Evolutionary conservation across 2,797 vertebrate species (phyloP), one percentile per base, ranked within the genome.

Genomic region (Mormyrops attenuatus): DNA sequence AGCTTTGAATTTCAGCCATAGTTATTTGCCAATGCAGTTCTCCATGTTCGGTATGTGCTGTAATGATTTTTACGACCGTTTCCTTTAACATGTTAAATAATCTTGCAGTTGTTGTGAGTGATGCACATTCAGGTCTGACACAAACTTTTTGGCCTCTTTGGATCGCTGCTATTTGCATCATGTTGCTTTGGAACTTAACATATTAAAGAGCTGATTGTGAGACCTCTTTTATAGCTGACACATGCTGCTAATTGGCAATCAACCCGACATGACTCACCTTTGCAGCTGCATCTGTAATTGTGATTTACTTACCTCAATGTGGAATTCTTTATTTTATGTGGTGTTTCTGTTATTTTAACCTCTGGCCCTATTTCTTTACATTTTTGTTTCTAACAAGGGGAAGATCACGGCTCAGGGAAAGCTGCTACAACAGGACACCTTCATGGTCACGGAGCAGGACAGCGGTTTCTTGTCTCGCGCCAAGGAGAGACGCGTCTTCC

Each of bases 401-500:
- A 97, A 98, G 92, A 94, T 98, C 92, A 98, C 97, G 1, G 96
- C 97, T 90, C 97, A 98, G 93, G 97, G 97, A 88, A 98, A 98
- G 93, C 95, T 98, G 91, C 95, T 98, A 89, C 96, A 97, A 92
- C 97, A 98, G 94, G 97, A 98, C 89, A 98, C 97, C 5, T 98
- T 98, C 92, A 94, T 93, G 41, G 96, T 97, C 60, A 96, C 92
- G 0, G 97, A 98, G 91, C 96, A 96, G 77, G 97, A 97, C 88
- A 90, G 93, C 38, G 94, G 95, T 69, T 90, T 97, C 38, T 92
- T 97, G 89, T 96, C 96, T 89, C 96, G 95, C 89, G 93, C 95
- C 34, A 96, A 95, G 85, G 97, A 97, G 93, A 96, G 97, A 89
- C 95, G 96, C 2, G 96, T 98, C 92, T 98, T 98, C 93, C 97